Evolutionary conservation across 1,140 invertebrate genomes (phyloP).

Genomic region (Battus philenor): DNA sequence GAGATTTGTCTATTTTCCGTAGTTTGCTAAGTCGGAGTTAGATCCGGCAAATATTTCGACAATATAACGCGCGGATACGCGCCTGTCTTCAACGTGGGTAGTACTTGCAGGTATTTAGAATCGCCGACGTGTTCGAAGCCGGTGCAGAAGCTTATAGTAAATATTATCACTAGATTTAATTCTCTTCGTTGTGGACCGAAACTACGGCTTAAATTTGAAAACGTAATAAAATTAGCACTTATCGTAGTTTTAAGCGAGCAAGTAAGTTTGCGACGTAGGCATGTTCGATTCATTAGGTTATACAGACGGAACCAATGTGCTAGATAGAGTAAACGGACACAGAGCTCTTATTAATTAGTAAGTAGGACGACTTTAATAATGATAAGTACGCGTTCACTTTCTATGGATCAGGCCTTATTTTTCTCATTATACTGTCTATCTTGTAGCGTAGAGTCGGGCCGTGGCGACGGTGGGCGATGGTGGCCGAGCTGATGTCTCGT

Average conservation of each 20-base stretch:
- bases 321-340: constrained; percentile 48
- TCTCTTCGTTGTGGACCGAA: constrained; percentile 47
- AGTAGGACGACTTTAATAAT: constrained; percentile 30
- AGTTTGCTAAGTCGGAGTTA: constrained; percentile 56
- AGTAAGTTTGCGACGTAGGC: constrained; percentile 46
- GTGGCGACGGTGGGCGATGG: constrained; percentile 23
- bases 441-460: constrained; percentile 36
- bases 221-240: constrained; percentile 47
- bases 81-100: constrained; percentile 18
- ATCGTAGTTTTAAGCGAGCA: constrained; percentile 41
- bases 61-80: constrained; percentile 41
- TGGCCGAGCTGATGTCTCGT: constrained; percentile 30
- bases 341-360: constrained; percentile 50
- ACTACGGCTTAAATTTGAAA: constrained; percentile 42
- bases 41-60: constrained; percentile 43
- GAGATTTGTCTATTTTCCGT: constrained; percentile 65
- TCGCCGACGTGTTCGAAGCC: not conserved
- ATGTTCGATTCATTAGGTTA: constrained; percentile 33
- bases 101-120: constrained; percentile 7
- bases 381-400: constrained; percentile 38
- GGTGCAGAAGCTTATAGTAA: constrained; percentile 30
- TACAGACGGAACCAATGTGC: constrained; percentile 59
- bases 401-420: constrained; percentile 50
- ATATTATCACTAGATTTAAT: constrained; percentile 45
- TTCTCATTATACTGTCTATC: constrained; percentile 44